A percentile compares a stretch with the other conserved stretches of the same genome.
These are phyloP conservation scores for Slavum lentiscoides DNA, from an alignment of 2,888 invertebrate genomes.

Conservation along the genomic window DNA sequence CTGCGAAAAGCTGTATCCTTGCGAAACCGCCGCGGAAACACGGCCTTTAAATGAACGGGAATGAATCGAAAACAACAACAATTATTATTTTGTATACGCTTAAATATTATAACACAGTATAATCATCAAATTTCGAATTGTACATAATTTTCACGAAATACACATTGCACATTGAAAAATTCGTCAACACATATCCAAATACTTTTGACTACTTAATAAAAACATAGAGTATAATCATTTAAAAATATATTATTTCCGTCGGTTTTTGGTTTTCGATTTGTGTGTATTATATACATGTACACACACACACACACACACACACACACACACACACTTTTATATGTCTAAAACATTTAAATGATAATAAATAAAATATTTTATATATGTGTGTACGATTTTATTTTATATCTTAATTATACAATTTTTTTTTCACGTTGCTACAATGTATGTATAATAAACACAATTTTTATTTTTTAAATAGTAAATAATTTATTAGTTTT, in stretches of 20 bases:
- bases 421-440: conserved; percentile 6
- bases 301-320: neutral
- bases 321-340: neutral
- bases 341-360: neutral
- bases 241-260: conserved; percentile 42
- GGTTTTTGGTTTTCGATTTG: conserved; percentile 27
- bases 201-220: conserved; percentile 48
- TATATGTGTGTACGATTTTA: conserved; percentile 4
- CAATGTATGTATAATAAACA: conserved; percentile 30
- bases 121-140: conserved; percentile 43
- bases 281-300: conserved; percentile 8
- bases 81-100: neutral
- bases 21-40: neutral
- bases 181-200: conserved; percentile 49
- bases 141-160: conserved; percentile 47
- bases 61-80: conserved; percentile 16
- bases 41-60: neutral
- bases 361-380: neutral
- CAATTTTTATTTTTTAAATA: conserved; percentile 2
- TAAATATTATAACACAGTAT: conserved; percentile 49
- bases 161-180: conserved; percentile 52
- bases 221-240: conserved; percentile 45
- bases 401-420: conserved; percentile 1
- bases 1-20: conserved; percentile 18
- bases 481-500: conserved; percentile 4